phyloP scores from a whole-genome alignment of 2,797 vertebrate genomes.

The Gambelia wislizenii region DNA sequence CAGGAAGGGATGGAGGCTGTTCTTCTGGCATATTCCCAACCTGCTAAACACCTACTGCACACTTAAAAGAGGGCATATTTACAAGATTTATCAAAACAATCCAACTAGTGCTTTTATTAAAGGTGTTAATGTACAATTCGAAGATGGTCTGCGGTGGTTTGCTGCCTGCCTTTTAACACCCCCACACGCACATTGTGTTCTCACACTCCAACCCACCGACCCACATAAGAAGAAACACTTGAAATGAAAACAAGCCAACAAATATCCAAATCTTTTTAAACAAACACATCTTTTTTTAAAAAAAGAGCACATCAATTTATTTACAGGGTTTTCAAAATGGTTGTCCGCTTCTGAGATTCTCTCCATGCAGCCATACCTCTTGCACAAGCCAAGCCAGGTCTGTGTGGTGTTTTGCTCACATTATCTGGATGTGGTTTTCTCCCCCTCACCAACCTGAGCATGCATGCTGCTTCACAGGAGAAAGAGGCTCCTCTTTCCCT shows the following conservation, averaged over 20 bases:
- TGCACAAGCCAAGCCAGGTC: neutral
- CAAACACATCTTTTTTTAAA: slow-evolving; percentile 48
- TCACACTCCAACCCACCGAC: slow-evolving; percentile 10
- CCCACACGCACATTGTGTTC: slow-evolving; percentile 47
- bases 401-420: slow-evolving; percentile 34
- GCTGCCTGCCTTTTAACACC: slow-evolving; percentile 58
- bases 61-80: slow-evolving; percentile 7
- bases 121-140: slow-evolving; percentile 73
- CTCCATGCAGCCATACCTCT: slow-evolving; percentile 17
- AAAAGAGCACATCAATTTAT: slow-evolving; percentile 59
- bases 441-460: neutral
- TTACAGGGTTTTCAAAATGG: slow-evolving; percentile 70
- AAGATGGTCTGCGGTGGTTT: slow-evolving; percentile 39
- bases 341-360: slow-evolving; percentile 50
- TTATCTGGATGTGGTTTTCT: slow-evolving; percentile 28
- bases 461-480: neutral
- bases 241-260: slow-evolving; percentile 67
- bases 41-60: neutral
- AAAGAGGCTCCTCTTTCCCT: too few relatives aligned
- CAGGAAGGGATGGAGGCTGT: neutral
- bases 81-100: slow-evolving; percentile 72
- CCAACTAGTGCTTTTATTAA: slow-evolving; percentile 77
- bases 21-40: neutral
- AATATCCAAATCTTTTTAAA: slow-evolving; percentile 61
- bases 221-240: slow-evolving; percentile 57